These are phyloP conservation scores for Coenobita brevimanus DNA, from an alignment of 1,140 invertebrate genomes.

Conservation along the genomic window DNA sequence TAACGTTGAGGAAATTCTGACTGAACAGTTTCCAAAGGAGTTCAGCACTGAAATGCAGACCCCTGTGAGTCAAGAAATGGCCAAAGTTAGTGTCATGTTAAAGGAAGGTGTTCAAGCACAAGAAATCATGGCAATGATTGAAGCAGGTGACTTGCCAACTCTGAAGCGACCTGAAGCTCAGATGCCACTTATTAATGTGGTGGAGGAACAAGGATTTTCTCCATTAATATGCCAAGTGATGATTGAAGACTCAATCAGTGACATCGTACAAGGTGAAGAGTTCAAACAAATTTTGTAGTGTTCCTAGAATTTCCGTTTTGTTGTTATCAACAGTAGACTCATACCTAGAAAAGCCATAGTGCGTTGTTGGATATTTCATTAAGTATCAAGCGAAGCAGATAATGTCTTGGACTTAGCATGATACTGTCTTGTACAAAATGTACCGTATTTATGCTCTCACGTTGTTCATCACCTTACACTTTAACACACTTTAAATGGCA, in stretches of 20 bases:
- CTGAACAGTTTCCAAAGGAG: constrained; percentile 53
- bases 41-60: constrained; percentile 6
- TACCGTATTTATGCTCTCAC: too few relatives aligned
- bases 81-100: constrained; percentile 58
- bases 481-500: too few relatives aligned
- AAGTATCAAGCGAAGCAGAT: too few relatives aligned
- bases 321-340: constrained; percentile 34
- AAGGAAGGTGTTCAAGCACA: constrained; percentile 52
- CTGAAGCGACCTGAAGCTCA: constrained; percentile 43
- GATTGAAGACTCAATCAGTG: constrained; percentile 69
- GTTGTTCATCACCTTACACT: too few relatives aligned
- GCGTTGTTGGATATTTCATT: too few relatives aligned
- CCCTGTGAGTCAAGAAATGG: constrained; percentile 46
- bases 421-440: too few relatives aligned
- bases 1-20: constrained; percentile 48
- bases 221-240: constrained; percentile 69
- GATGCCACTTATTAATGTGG: constrained; percentile 50
- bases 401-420: too few relatives aligned
- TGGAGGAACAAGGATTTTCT: constrained; percentile 57
- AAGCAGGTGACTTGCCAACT: constrained; percentile 38
- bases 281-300: neutral
- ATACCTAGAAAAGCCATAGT: neutral
- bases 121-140: constrained; percentile 55
- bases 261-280: constrained; percentile 66
- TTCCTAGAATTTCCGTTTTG: neutral